Evolutionary conservation across 2,888 invertebrate species (phyloP).

Genomic region (Eristalinus aeneus): DNA sequence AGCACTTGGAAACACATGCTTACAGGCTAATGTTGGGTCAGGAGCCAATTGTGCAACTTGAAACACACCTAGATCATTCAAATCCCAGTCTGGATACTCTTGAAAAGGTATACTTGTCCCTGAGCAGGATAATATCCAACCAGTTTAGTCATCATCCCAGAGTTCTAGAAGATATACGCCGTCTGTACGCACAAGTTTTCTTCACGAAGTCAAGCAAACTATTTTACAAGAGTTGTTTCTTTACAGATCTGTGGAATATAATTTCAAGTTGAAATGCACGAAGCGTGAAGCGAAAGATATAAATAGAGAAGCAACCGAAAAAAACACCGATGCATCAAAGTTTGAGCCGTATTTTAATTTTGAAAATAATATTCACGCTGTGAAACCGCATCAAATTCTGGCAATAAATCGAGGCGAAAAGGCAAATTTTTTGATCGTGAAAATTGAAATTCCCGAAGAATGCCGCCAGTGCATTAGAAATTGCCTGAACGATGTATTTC

Average conservation of each 20-base stretch:
- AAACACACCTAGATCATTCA: constrained; percentile 78
- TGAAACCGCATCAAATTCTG: constrained; percentile 92
- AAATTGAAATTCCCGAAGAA: constrained; percentile 86
- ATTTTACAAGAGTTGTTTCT: neutral
- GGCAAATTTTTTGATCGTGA: constrained; percentile 88
- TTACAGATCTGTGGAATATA: constrained; percentile 22
- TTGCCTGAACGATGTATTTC: constrained; percentile 81
- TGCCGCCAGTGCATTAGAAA: constrained; percentile 83
- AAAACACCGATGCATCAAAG: constrained; percentile 81
- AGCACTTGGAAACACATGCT: constrained; percentile 83
- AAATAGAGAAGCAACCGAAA: constrained; percentile 71
- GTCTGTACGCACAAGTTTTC: constrained; percentile 82
- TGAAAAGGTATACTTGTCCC: constrained; percentile 85
- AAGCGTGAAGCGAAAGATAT: constrained; percentile 80
- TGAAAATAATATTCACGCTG: constrained; percentile 83
- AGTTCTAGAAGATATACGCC: constrained; percentile 86
- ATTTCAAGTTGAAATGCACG: constrained; percentile 80
- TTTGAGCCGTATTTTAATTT: constrained; percentile 91
- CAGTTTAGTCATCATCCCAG: constrained; percentile 89
- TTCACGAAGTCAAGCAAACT: neutral
- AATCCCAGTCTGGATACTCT: constrained; percentile 82
- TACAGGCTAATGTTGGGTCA: constrained; percentile 83
- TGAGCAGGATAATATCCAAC: constrained; percentile 91
- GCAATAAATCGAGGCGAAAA: constrained; percentile 94
- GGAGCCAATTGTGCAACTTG: constrained; percentile 72